phyloP scores from a whole-genome alignment of 2,113 vertebrate species.

The Camelus dromedarius region DNA sequence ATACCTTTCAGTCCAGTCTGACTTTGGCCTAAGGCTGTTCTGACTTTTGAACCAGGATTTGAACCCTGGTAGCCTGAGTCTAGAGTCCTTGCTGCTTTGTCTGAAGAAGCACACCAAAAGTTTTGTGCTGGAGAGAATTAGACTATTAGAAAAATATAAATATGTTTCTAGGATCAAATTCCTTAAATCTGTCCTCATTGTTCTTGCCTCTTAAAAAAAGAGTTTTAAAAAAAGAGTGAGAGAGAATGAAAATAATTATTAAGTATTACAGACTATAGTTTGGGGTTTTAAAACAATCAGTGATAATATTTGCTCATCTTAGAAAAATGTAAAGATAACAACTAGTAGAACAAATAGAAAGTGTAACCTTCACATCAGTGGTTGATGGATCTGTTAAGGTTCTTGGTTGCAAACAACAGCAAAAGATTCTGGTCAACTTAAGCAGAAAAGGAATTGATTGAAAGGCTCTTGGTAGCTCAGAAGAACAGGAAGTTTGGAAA shows the following conservation, averaged over 20 bases:
- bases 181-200: background rate
- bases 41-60: background rate
- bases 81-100: background rate
- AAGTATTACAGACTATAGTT: background rate
- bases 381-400: background rate
- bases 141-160: background rate
- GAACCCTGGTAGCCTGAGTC: background rate
- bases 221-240: conserved; percentile 8
- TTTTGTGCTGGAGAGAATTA: background rate
- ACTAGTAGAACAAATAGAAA: background rate
- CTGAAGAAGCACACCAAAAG: background rate
- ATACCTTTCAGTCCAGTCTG: background rate
- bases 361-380: background rate
- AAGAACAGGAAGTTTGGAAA: background rate
- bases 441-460: background rate
- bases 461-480: background rate
- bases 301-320: background rate
- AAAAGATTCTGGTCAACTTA: background rate
- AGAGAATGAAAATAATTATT: background rate
- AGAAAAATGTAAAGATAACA: background rate
- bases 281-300: background rate
- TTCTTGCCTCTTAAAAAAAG: background rate
- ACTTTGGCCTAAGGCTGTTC: background rate
- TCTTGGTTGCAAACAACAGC: background rate
- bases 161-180: background rate